Evolutionary conservation across 2,797 vertebrate genomes (phyloP).

Genomic region (Paramormyrops hopkinsi): DNA sequence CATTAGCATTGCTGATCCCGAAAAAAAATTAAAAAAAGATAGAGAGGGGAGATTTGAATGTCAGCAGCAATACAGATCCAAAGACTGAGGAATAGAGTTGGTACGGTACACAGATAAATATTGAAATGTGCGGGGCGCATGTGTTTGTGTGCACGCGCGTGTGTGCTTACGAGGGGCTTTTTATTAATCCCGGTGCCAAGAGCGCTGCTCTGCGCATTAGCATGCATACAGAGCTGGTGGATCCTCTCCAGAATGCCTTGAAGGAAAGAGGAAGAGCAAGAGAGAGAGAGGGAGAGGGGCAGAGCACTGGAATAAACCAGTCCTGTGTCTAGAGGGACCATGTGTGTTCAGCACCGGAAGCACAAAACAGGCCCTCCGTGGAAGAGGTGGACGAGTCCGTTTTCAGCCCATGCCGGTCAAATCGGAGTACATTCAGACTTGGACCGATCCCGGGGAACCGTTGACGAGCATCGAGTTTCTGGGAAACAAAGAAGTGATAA

Average conservation of each 20-base stretch:
- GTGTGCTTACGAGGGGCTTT: conserved; percentile 36
- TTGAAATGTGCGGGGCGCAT: conserved; percentile 23
- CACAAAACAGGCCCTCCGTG: conserved; percentile 30
- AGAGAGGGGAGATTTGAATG: neutral
- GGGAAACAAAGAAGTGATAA: neutral
- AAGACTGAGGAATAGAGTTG: conserved; percentile 5
- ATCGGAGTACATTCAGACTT: neutral
- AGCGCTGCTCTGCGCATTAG: conserved; percentile 33
- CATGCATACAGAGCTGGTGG: conserved; percentile 36
- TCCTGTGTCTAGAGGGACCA: conserved; percentile 31
- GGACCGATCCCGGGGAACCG: neutral
- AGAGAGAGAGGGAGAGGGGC: conserved; percentile 15
- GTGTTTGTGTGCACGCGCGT: conserved; percentile 16
- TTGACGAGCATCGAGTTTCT: neutral
- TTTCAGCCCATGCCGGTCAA: neutral
- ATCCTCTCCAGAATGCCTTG: conserved; percentile 42
- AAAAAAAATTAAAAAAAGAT: conserved; percentile 1
- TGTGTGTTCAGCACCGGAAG: conserved; percentile 28
- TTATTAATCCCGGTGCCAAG: conserved; percentile 37
- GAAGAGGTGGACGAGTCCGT: neutral
- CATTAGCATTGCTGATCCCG: neutral
- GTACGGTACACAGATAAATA: conserved; percentile 21
- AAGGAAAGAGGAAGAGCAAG: conserved; percentile 30
- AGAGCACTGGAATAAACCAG: conserved; percentile 42
- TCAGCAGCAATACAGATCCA: conserved; percentile 1